Base-by-base conservation (phyloP, 2,113 vertebrate species). In the Melospiza georgiana region DNA sequence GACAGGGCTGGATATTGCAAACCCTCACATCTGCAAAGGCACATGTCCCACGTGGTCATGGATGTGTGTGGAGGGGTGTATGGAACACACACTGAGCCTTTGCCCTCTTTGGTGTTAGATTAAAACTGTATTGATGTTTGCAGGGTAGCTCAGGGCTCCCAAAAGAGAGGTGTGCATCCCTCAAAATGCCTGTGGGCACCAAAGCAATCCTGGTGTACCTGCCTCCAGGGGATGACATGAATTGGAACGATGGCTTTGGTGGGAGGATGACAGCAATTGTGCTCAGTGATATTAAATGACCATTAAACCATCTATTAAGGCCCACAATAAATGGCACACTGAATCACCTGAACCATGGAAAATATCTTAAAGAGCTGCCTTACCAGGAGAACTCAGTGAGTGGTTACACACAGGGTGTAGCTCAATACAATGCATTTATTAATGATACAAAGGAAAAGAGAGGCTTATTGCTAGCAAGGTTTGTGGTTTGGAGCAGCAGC, bases 1-100 rank as follows among this genome's bases (percentile, higher is more conserved):
- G 57, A 61, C 33, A 15, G 1, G 2, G 43, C 48, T 91, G 63
- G 54, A 44, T 65, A 59, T 72, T 87, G 69, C 77, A 68, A 37
- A 49, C 41, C 23, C 41, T 41, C 80, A 54, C 16, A 8, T 28
- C 11, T 21, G 49, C 21, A n/a, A 51, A 62, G 31, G n/a, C 55
- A 1, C 23, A 6, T 1, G 12, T 17, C 59, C 31, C 0, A 0
- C 0, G 6, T 54, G 37, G 30, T 69, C 84, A 54, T 80, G 52
- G 66, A 23, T 84, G 90, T 12, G 43, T 35, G 33, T 11, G 10
- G 33, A 39, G 31, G 28, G 62, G 23, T 72, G 62, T 27, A 1
- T 18, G 28, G 30, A 23, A 51, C 35, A 3, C 20, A 31, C 19
- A 15, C 0, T 0, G 33, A 67, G 52, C 73, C 44, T 24, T 37